phyloP scores from a whole-genome alignment of 2,797 vertebrate species.

The Rhincodon typus region DNA sequence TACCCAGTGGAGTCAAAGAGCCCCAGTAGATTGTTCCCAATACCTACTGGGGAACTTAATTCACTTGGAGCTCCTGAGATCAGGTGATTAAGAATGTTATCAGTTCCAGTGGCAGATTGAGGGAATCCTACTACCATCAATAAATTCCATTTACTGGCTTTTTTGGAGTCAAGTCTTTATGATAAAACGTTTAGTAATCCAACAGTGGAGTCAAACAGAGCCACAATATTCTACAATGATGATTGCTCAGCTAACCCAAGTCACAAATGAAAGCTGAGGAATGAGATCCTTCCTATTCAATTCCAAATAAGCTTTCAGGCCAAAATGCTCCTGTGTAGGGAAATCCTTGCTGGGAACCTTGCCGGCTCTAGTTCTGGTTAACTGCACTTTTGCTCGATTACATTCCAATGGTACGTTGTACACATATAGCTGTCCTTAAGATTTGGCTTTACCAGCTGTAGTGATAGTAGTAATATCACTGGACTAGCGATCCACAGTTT shows the following conservation, averaged over 20 bases:
- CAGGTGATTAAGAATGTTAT: not conserved
- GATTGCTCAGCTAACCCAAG: not conserved
- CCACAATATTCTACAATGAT: not conserved
- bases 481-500: too few relatives aligned
- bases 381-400: not conserved
- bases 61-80: not conserved
- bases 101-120: not conserved
- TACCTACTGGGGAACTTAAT: not conserved
- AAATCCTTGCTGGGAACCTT: not conserved
- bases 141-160: not conserved
- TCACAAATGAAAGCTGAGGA: not conserved
- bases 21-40: not conserved
- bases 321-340: not conserved
- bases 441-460: not conserved
- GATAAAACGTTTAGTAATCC: not conserved
- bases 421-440: not conserved
- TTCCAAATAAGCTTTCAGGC: not conserved
- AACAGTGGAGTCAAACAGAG: not conserved
- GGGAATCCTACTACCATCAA: too few relatives aligned
- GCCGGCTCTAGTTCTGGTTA: not conserved
- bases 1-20: not conserved
- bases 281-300: not conserved
- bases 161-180: not conserved
- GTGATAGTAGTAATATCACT: too few relatives aligned
- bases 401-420: not conserved